Evolutionary conservation across 2,797 vertebrate genomes (phyloP).

Genomic region (Poliocrania exsul): DNA sequence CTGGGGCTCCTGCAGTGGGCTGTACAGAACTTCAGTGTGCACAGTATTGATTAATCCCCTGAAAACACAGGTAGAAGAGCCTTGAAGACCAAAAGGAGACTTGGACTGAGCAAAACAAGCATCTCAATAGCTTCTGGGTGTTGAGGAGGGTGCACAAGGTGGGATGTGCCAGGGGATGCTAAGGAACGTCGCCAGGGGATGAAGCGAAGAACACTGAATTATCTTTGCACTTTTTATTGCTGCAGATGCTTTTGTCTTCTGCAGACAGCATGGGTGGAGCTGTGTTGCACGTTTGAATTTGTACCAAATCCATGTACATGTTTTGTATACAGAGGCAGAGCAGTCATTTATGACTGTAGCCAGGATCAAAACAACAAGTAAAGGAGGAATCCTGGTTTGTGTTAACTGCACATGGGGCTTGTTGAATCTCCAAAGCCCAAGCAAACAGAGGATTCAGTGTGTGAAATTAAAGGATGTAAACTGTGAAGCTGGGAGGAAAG

Average conservation of each 20-base stretch:
- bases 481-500: not conserved
- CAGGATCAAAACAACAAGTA: not conserved
- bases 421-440: constrained; percentile 6
- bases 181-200: not conserved
- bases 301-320: not conserved
- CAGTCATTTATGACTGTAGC: not conserved
- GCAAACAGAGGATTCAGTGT: not conserved
- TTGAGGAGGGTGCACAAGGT: not conserved
- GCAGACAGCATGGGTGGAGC: not conserved
- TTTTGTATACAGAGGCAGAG: not conserved
- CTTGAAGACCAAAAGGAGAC: not conserved
- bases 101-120: not conserved
- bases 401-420: not conserved
- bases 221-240: constrained; percentile 27
- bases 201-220: not conserved
- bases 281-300: not conserved
- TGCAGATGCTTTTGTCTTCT: not conserved
- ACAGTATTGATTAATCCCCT: not conserved
- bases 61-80: not conserved
- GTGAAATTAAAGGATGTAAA: constrained; percentile 17
- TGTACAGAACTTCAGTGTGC: not conserved
- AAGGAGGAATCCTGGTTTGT: not conserved
- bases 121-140: not conserved
- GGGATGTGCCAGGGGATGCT: not conserved
- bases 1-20: not conserved